phyloP scores from a whole-genome alignment of 2,888 invertebrate species.

The Eristalinus sepulchralis region DNA sequence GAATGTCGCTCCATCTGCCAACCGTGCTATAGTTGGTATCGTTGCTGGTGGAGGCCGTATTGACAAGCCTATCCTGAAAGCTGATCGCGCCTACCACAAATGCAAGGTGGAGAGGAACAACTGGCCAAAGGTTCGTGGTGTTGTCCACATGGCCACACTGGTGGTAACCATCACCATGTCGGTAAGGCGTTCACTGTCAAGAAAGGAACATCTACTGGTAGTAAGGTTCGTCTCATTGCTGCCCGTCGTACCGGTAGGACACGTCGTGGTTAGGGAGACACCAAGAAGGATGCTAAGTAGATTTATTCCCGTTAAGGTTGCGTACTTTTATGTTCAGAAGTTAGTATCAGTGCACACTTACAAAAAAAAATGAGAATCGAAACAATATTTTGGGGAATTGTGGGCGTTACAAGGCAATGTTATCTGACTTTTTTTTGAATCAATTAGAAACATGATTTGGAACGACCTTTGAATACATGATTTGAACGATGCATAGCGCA shows the following conservation, averaged over 20 bases:
- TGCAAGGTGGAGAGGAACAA: slow-evolving; percentile 99
- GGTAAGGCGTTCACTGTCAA: slow-evolving; percentile 99
- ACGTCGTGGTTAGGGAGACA: slow-evolving; percentile 97
- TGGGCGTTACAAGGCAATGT: too few species aligned
- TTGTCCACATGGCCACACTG: slow-evolving; percentile 99
- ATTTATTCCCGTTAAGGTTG: slow-evolving; percentile 69
- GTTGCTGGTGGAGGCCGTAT: slow-evolving; percentile 99
- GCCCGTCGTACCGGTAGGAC: slow-evolving; percentile 99
- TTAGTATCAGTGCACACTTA: slow-evolving; percentile 50
- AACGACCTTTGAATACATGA: too few species aligned
- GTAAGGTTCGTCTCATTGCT: slow-evolving; percentile 99
- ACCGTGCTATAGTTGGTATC: slow-evolving; percentile 99
- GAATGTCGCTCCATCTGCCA: slow-evolving; percentile 98
- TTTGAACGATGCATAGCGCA: too few species aligned
- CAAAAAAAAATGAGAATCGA: slow-evolving; percentile 34
- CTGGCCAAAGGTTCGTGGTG: slow-evolving; percentile 99
- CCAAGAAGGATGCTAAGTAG: slow-evolving; percentile 87
- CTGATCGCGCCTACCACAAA: slow-evolving; percentile 99
- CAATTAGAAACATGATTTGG: too few species aligned
- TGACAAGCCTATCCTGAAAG: slow-evolving; percentile 99
- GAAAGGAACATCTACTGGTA: slow-evolving; percentile 99
- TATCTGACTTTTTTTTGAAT: too few species aligned
- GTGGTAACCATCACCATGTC: slow-evolving; percentile 99
- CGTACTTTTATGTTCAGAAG: slow-evolving; percentile 52
- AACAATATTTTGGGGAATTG: slow-evolving; percentile 51